These are phyloP conservation scores for Allobates femoralis DNA, from an alignment of 2,797 vertebrate species.

Conservation along the genomic window DNA sequence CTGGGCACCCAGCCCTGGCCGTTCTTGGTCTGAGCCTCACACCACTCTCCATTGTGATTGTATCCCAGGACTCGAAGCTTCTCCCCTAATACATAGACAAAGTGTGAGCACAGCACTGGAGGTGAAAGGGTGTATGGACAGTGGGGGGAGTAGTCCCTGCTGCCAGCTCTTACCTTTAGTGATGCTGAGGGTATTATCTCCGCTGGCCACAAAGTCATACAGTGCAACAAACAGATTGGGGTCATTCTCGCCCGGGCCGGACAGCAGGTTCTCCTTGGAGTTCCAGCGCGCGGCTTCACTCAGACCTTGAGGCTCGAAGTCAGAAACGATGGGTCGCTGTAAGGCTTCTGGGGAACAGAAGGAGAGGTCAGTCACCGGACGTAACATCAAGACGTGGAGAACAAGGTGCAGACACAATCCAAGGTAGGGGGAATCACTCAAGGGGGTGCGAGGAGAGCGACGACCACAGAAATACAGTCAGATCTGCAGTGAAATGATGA, in stretches of 20 bases:
- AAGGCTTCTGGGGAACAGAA: slow-evolving; percentile 86
- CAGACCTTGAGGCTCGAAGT: slow-evolving; percentile 92
- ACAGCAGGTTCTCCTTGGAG: slow-evolving; percentile 97
- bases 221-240: slow-evolving; percentile 97
- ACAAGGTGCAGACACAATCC: too few species aligned
- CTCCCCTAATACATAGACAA: slow-evolving; percentile 79
- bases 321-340: slow-evolving; percentile 87
- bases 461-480: too few species aligned
- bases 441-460: too few species aligned
- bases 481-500: background rate
- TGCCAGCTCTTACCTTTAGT: slow-evolving; percentile 87
- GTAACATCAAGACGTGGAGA: too few species aligned
- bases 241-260: slow-evolving; percentile 96
- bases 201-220: slow-evolving; percentile 97
- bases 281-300: slow-evolving; percentile 97
- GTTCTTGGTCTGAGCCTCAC: slow-evolving; percentile 96
- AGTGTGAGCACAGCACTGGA: background rate
- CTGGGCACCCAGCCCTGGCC: slow-evolving; percentile 99
- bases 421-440: too few species aligned
- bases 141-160: background rate
- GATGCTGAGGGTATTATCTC: slow-evolving; percentile 98
- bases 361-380: slow-evolving; percentile 56
- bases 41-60: slow-evolving; percentile 98
- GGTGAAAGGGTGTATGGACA: background rate
- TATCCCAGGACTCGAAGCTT: slow-evolving; percentile 96